Base-by-base conservation (phyloP, 2,113 vertebrate genomes). In the Anoplopoma fimbria region DNA sequence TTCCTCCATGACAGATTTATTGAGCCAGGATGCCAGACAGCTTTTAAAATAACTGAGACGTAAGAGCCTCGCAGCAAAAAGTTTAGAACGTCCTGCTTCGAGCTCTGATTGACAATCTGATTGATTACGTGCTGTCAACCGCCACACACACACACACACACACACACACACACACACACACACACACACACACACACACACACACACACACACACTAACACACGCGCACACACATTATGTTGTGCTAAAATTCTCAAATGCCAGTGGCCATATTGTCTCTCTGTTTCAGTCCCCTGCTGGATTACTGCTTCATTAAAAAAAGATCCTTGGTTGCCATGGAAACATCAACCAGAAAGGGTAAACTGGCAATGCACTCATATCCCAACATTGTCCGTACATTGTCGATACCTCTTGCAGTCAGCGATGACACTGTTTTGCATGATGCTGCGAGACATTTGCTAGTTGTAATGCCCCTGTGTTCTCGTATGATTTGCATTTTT, bases 281-380 rank as follows among this genome's bases (percentile, higher is more conserved):
- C 60, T 60, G 9, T 77, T 87, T 84, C 68, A 69, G 84, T 84
- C 67, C 75, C 75, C 83, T 82, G 84, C 71, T 86, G 87, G 88
- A 92, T 89, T 90, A 75, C 25, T 45, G 68, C 87, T 86, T 90
- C 79, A 88, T 91, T 85, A 91, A 88, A n/a, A 84, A 84, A 33
- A 79, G 68, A 85, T 63, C 82, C 62, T 38, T 63, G 70, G 89
- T 92, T 90, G 64, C 87, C 81, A 91, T 89, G 83, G 91, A 87
- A 91, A 93, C 84, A n/a, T 77, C 71, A 47, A 78, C 57, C 74
- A n/a, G n/a, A n/a, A n/a, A n/a, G n/a, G n/a, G n/a, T n/a, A n/a
- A n/a, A n/a, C n/a, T n/a, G 75, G 78, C 63, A 76, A 79, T 58
- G 53, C 60, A 62, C 62, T 84, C 55, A 47, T 90, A 69, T 78